Conservation (phyloP, 2,888 invertebrate species). For the Erpobdella octoculata region DNA sequence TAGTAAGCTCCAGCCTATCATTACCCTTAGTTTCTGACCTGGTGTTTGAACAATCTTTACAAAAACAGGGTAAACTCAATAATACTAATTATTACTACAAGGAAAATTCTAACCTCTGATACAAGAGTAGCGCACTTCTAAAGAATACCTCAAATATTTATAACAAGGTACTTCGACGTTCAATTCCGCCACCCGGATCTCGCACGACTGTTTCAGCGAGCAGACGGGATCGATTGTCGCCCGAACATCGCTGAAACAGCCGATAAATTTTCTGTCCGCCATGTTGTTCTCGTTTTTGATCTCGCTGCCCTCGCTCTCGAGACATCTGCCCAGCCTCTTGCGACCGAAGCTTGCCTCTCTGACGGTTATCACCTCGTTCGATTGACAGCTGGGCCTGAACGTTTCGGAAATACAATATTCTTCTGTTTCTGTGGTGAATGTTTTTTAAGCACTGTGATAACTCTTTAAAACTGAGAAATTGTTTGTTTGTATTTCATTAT, state of each 20-base stretch:
- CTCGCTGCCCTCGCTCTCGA: not conserved
- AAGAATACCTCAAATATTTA: not conserved
- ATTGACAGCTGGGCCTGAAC: not conserved
- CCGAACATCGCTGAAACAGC: slow-evolving; percentile 8
- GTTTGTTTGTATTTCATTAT: too few relatives aligned
- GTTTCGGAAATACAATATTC: slow-evolving; percentile 15
- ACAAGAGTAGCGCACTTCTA: slow-evolving; percentile 7
- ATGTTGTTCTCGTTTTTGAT: not conserved
- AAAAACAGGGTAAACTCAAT: too few relatives aligned
- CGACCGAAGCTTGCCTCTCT: slow-evolving; percentile 5
- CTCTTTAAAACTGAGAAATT: too few relatives aligned
- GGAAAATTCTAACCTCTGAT: not conserved
- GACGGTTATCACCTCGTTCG: not conserved
- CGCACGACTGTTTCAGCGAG: slow-evolving; percentile 8
- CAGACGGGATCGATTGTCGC: slow-evolving; percentile 10
- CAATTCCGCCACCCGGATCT: not conserved
- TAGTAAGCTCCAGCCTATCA: too few relatives aligned
- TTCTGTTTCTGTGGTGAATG: not conserved
- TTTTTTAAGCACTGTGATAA: too few relatives aligned
- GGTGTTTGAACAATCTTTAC: too few relatives aligned
- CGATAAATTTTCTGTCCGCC: not conserved
- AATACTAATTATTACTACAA: too few relatives aligned
- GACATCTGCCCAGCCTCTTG: not conserved
- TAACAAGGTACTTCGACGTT: not conserved
- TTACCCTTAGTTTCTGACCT: too few relatives aligned